Evolutionary conservation across 1,140 invertebrate species (phyloP).

Genomic region (Chironomus tepperi): DNA sequence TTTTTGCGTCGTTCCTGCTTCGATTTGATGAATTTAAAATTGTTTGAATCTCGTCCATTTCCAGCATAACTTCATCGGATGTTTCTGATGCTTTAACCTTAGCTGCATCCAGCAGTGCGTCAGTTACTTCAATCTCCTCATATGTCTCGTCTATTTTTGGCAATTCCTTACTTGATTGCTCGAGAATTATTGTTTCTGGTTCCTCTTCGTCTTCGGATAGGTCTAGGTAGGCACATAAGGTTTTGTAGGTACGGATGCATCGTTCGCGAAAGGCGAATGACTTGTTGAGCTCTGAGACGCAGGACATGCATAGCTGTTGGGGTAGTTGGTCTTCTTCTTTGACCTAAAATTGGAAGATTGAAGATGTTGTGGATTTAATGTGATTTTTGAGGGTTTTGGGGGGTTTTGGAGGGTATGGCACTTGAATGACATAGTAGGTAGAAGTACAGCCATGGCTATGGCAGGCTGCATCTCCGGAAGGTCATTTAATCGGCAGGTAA

Average conservation of each 20-base stretch:
- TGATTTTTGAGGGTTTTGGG: too few relatives aligned
- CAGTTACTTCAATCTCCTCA: slow-evolving; percentile 16
- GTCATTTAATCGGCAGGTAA: too few relatives aligned
- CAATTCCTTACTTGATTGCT: not conserved
- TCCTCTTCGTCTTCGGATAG: not conserved
- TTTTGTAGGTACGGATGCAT: not conserved
- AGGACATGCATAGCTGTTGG: not conserved
- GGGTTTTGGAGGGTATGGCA: too few relatives aligned
- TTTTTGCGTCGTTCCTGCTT: not conserved
- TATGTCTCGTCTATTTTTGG: not conserved
- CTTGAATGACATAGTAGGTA: too few relatives aligned
- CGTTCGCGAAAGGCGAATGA: not conserved
- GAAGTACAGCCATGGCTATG: too few relatives aligned
- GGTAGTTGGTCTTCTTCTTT: not conserved
- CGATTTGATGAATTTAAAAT: not conserved
- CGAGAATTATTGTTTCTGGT: not conserved
- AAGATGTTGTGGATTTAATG: too few relatives aligned
- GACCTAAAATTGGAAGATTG: not conserved
- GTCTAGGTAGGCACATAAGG: not conserved
- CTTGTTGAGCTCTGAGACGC: not conserved
- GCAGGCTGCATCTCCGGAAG: too few relatives aligned
- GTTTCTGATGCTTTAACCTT: not conserved
- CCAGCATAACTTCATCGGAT: not conserved
- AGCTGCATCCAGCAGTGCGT: not conserved
- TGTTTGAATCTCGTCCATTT: not conserved